These are phyloP conservation scores for Lamellibrachia satsuma DNA, from an alignment of 2,888 invertebrate species.

Conservation along the genomic window DNA sequence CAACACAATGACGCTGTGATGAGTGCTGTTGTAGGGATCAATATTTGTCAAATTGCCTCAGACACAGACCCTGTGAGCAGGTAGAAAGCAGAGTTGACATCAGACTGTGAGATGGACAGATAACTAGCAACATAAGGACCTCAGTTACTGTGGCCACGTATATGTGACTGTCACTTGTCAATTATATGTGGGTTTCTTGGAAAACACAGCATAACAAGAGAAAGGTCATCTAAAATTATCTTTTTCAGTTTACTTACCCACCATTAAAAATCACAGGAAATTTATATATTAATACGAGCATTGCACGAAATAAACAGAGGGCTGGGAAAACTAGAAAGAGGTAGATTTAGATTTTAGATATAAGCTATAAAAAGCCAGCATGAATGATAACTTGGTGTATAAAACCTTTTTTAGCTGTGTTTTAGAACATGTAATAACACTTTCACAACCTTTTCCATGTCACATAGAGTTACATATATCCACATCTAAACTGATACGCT, in stretches of 20 bases:
- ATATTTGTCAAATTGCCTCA: background rate
- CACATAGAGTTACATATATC: no score
- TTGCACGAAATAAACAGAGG: background rate
- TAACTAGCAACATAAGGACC: background rate
- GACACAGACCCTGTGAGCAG: background rate
- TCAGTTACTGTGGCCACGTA: no score
- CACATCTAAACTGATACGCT: no score
- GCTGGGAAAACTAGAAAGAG: background rate
- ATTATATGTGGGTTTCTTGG: no score
- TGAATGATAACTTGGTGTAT: no score
- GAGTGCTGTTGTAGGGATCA: background rate
- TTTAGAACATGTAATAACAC: background rate
- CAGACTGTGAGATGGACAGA: background rate
- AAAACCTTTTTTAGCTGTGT: no score
- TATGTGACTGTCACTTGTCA: no score
- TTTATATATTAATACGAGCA: background rate
- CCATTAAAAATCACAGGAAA: background rate
- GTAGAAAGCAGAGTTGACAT: background rate
- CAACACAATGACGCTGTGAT: background rate
- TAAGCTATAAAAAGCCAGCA: no score
- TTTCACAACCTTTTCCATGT: background rate
- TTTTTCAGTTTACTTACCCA: background rate
- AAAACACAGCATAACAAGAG: background rate
- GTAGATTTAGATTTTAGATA: no score
- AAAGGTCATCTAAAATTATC: background rate